Percentiles rank a stretch among this genome's conserved stretches.
Evolutionary conservation across 2,797 vertebrate species (phyloP).

Genomic region (Benthosema pterotum): DNA sequence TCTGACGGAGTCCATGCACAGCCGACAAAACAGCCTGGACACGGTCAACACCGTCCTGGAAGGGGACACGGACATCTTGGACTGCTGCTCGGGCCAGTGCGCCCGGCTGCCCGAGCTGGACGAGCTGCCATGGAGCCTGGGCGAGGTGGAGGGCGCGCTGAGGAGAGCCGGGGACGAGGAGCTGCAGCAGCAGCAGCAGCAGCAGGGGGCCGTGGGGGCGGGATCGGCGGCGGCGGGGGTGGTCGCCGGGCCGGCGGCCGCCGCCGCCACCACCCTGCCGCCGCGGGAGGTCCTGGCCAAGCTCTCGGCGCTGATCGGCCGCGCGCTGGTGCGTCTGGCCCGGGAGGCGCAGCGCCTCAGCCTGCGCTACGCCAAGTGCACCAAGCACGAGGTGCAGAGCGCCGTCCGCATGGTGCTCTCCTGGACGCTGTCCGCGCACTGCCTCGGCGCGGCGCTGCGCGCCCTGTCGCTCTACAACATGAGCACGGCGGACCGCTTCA

Average conservation of each 20-base stretch:
- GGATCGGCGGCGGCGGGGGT: conserved; percentile 27
- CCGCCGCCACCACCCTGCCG: conserved; percentile 44
- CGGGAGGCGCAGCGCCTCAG: conserved; percentile 85
- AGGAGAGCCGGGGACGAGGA: conserved; percentile 76
- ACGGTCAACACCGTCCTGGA: conserved; percentile 86
- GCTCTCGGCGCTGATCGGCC: conserved; percentile 77
- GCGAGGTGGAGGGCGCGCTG: conserved; percentile 82
- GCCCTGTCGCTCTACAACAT: conserved; percentile 85
- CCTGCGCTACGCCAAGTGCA: conserved; percentile 83
- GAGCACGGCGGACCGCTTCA: conserved; percentile 81
- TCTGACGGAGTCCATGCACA: conserved; percentile 87
- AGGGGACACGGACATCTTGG: conserved; percentile 81
- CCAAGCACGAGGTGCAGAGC: conserved; percentile 84
- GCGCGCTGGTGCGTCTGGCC: conserved; percentile 79
- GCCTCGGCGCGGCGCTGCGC: conserved; percentile 81
- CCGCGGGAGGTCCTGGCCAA: conserved; percentile 72
- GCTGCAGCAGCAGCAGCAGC: conserved; percentile 44
- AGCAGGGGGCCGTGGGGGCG: conserved; percentile 48
- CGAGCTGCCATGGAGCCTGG: conserved; percentile 83
- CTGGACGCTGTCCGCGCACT: conserved; percentile 84
- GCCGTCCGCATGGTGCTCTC: conserved; percentile 83
- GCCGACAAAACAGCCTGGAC: conserved; percentile 97
- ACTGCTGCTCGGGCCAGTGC: conserved; percentile 81
- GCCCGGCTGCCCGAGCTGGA: conserved; percentile 85
- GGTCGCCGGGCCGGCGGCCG: no score